Conservation (phyloP, 2,113 vertebrate genomes). For the Puma concolor region DNA sequence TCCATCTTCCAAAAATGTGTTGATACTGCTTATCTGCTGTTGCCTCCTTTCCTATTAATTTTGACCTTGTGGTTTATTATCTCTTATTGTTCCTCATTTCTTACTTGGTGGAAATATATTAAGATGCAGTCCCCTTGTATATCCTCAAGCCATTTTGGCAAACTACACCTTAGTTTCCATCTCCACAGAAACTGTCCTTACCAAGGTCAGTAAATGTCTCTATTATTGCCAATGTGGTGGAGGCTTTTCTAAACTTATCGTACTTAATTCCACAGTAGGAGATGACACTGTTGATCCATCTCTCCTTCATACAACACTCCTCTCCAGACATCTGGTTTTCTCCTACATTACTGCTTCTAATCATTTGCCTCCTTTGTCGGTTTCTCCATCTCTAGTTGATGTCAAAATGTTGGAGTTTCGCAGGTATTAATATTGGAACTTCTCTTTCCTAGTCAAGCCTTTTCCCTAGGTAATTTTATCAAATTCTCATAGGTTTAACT, state of each 20-base stretch:
- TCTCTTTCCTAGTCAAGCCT: background rate
- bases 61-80: background rate
- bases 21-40: background rate
- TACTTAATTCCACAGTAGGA: background rate
- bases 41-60: background rate
- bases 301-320: background rate
- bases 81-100: background rate
- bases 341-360: background rate
- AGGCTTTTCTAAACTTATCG: background rate
- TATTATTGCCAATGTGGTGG: background rate
- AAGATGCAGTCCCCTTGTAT: background rate
- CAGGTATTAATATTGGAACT: background rate
- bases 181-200: background rate
- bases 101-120: background rate
- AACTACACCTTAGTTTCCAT: background rate
- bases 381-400: background rate
- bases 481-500: background rate
- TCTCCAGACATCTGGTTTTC: background rate
- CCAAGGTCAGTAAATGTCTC: background rate
- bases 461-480: background rate
- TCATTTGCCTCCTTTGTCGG: background rate
- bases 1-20: background rate
- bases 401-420: background rate
- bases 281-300: background rate
- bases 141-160: background rate